Base-by-base conservation (phyloP, 2,113 vertebrate species). In the Macheiramphus alcinus region DNA sequence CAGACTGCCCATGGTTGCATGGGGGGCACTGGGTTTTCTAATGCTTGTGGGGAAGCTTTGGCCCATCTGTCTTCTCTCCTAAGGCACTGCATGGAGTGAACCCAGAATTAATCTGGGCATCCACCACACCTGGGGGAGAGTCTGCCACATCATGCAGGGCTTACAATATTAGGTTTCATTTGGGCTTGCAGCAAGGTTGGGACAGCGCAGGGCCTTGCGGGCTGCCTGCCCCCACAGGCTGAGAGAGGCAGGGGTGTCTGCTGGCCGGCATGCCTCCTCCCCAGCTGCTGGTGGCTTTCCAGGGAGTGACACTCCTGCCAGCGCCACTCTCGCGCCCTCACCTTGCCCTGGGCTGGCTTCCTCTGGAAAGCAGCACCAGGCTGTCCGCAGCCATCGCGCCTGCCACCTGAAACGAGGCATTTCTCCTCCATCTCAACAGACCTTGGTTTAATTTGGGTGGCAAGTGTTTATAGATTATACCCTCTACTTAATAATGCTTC, bases 1-100 rank as follows among this genome's bases (percentile, higher is more conserved):
- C 4, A 9, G 48, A 13, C 36, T 61, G 45, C 27, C 21, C 1
- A 0, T 32, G 48, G 23, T 13, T 0, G 0, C 13, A 1, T 50
- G 26, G 8, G 1, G 15, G 13, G 9, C 32, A 17, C 40, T n/a
- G 43, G 19, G 3, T 52, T 82, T 94, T 29, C 31, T 36, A n/a
- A 42, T 53, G 19, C 32, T 48, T 42, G 13, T 21, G 38, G 11
- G 16, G 23, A 48, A 87, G 59, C 16, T 78, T 66, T 76, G 66
- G 26, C 21, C 32, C 26, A 38, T 50, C 16, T 2, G 2, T 38
- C 34, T 90, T 75, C 25, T 55, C 32, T 74, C 21, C 52, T 53
- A 11, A 66, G 13, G 6, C 1, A 2, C 40, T n/a, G 25, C 3
- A 0, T 3, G 5, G 15, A 23, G 5, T 13, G 58, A 94, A 61